Evolutionary conservation across 2,113 vertebrate genomes (phyloP), one percentile per base, ranked within the genome.

Genomic region (Gasterosteus aculeatus): DNA sequence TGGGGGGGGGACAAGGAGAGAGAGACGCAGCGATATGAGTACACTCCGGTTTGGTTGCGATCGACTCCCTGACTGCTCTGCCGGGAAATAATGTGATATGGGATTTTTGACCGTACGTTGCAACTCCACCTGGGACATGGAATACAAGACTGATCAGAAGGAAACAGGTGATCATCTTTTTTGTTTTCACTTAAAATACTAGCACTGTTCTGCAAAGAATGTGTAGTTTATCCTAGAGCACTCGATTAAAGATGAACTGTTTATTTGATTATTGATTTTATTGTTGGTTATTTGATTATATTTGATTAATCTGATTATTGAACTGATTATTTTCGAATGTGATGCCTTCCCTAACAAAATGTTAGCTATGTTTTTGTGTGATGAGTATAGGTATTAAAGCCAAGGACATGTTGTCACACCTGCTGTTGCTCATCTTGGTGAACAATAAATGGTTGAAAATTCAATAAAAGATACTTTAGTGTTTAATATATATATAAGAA

Each of bases 91-190:
- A 86, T 75, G 72, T 86, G 80, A 82, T 6, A 42, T 15, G 51
- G 33, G 64, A 71, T 69, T 63, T 85, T 63, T 56, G 53, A 35
- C n/a, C 39, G 46, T 53, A 58, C 35, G 44, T 39, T 5, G 1
- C 1, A 14, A 10, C 57, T 63, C 41, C 54, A 49, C 38, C 74
- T 51, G 19, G 42, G 57, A 72, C 65, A 60, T 85, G 81, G 81
- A 77, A 77, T 54, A 85, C 61, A 44, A 69, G 82, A 64, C n/a
- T 59, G 8, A 29, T 56, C 77, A 82, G 44, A 63, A 5, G 51
- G 73, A 84, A 81, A 87, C 89, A 93, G 92, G 92, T 93, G 87
- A 93, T 62, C 5, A 19, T 53, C 39, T 54, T 61, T 53, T 19
- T 75, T 12, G 71, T 64, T 8, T 53, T 79, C 2, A 65, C 5